Evolutionary conservation across 2,888 invertebrate genomes (phyloP), one percentile per base, ranked within the genome.

Genomic region (Caenorhabditis sp.): DNA sequence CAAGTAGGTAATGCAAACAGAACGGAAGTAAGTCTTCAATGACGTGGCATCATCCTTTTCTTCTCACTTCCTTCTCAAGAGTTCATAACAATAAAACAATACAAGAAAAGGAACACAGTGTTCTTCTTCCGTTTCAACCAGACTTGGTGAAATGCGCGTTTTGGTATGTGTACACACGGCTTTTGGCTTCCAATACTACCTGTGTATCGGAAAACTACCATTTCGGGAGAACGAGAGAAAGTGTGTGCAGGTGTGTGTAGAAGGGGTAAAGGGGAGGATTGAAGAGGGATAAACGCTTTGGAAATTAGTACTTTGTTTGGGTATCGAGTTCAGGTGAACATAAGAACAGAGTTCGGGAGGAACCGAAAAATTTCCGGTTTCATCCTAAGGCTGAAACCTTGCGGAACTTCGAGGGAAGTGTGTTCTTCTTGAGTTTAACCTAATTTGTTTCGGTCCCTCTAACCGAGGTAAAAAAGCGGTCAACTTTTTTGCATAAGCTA

Each of bases 141-240:
- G 54, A 79, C 70, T 56, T 70, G 70, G 79, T 56, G 70, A 79
- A 79, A 63, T 64, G 63, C 63, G 63, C 68, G 35, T 7, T n/a
- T 44, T 14, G 38, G 66, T 44, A 22, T 77, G 69, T 77, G 61
- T 77, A 70, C 69, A 77, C 38, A 61, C 69, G 69, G 77, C 77
- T 77, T 77, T 77, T 77, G 77, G 69, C 63, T 70, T 69, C 54
- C 24, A 19, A 24, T 56, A 44, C 24, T 58, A 56, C 51, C 56
- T 59, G 70, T 47, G 66, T 74, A 22, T 66, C 51, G 66, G 31
- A 66, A 66, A 47, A 22, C 56, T 54, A 64, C 54, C 35, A 16
- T 38, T 14, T 51, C 63, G 51, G 51, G 41, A 49, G 44, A 41
- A 38, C 22, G 47, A 47, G 19, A 64, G 64, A 64, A 35, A 38